Conservation (phyloP, 2,888 invertebrate species). For the Ptilodon capucinus region DNA sequence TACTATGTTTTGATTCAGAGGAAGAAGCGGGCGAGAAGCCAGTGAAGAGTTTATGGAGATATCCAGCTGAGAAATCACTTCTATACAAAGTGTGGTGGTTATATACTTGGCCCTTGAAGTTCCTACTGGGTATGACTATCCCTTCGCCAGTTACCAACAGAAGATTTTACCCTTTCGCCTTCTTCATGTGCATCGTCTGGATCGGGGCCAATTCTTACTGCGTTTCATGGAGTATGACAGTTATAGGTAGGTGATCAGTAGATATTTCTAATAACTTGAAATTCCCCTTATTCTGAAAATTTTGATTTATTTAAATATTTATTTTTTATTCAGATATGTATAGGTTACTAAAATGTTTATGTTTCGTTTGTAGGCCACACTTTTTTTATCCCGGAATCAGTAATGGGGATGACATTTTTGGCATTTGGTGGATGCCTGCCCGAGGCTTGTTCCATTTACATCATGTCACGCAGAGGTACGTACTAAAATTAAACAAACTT, state of each 20-base stretch:
- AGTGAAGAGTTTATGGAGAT: conserved; percentile 65
- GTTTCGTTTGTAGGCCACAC: conserved; percentile 82
- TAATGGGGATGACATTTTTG: conserved; percentile 95
- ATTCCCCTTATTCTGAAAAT: too few relatives aligned
- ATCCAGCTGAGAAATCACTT: conserved; percentile 60
- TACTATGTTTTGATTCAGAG: conserved; percentile 18
- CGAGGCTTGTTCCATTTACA: conserved; percentile 90
- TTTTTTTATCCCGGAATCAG: conserved; percentile 91
- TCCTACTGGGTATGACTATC: conserved; percentile 85
- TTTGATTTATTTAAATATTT: too few relatives aligned
- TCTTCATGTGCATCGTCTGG: conserved; percentile 93
- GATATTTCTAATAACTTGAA: too few relatives aligned
- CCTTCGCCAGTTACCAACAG: conserved; percentile 86
- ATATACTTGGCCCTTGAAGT: conserved; percentile 87
- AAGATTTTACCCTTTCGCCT: conserved; percentile 88
- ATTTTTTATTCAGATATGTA: not conserved
- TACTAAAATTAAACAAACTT: not conserved
- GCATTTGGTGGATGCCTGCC: conserved; percentile 96
- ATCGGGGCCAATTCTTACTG: conserved; percentile 93
- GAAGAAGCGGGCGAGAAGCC: conserved; percentile 36
- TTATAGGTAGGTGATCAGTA: conserved; percentile 84
- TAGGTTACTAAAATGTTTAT: conserved; percentile 3
- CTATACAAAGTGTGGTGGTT: conserved; percentile 83
- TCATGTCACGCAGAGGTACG: conserved; percentile 92
- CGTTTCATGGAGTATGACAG: conserved; percentile 96